Base-by-base conservation (phyloP, 2,888 invertebrate genomes). In the Nemotelus pantherinus region DNA sequence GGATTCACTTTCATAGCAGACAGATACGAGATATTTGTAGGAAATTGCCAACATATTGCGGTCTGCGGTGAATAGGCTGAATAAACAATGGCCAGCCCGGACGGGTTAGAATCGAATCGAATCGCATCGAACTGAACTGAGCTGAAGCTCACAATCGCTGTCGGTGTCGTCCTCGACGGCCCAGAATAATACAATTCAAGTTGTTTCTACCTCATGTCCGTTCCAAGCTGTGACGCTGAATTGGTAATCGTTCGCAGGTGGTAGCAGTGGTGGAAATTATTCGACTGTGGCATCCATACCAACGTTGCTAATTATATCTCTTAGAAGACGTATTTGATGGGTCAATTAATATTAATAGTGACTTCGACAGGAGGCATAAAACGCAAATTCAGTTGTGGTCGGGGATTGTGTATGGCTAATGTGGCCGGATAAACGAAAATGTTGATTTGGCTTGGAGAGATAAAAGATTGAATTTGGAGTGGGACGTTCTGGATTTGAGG, bases 1-100 rank as follows among this genome's bases (percentile, higher is more conserved):
- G 76, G 65, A 63, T 76, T 64, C 65, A 75, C 72, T 64, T 43
- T 25, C 70, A 70, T 41, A 50, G 48, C 50, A 48, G 67, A 4
- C 55, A 48, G 57, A 74, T 57, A 74, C 48, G 60, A 47, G 60
- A 58, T 76, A 76, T 78, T 76, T 76, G 70, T 76, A 78, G 78
- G 76, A 76, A 71, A 78, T 78, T 76, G 76, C 76, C 71, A 68
- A 68, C 76, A 65, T 74, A 60, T 74, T 63, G 74, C 45, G 74
- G 74, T 74, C 60, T 74, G 74, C 60, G 74, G 74, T 53, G 55
- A 70, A 70, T 70, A 53, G 70, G 70, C 70, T 70, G 55, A 55
- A 70, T 55, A 70, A 55, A 55, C 53, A 70, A 70, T 70, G 10
- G 25, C 25, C 57, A 57, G 25, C 25, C n/a, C n/a, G 3, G 10